These are phyloP conservation scores for Oxytorus armatus DNA, from an alignment of 2,888 invertebrate genomes.

Conservation along the genomic window DNA sequence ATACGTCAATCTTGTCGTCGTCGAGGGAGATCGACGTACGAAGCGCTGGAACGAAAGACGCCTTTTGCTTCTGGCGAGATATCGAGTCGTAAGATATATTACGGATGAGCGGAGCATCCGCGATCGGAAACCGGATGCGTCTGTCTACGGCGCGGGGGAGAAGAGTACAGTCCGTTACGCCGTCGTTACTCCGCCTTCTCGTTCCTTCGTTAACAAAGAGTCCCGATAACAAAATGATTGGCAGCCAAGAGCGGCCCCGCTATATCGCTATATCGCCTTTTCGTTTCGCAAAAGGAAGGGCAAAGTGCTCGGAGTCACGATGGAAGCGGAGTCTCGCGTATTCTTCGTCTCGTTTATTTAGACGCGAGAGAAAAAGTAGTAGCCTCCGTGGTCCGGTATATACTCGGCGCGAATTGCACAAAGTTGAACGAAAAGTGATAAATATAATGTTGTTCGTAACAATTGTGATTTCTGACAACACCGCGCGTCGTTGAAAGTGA, in stretches of 20 bases:
- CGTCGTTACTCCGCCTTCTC: constrained; percentile 37
- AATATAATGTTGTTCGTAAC: constrained; percentile 7
- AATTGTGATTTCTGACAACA: neutral
- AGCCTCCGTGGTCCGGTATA: neutral
- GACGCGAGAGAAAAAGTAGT: neutral
- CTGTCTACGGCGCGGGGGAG: constrained; percentile 68
- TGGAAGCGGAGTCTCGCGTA: constrained; percentile 1
- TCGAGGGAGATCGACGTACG: constrained; percentile 2
- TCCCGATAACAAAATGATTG: constrained; percentile 80
- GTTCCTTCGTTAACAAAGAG: constrained; percentile 75
- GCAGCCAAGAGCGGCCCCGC: constrained; percentile 68
- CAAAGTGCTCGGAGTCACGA: constrained; percentile 19
- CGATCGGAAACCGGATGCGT: constrained; percentile 79
- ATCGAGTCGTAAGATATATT: constrained; percentile 38
- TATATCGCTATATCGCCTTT: constrained; percentile 28
- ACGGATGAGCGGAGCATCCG: constrained; percentile 52
- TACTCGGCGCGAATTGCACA: neutral
- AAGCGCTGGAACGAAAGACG: constrained; percentile 20
- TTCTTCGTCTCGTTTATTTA: neutral
- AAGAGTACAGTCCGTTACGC: constrained; percentile 17
- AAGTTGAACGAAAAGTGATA: constrained; percentile 35
- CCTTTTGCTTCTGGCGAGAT: constrained; percentile 25
- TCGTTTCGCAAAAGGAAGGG: constrained; percentile 27
- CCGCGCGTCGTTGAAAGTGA: neutral
- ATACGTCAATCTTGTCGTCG: constrained; percentile 24